A percentile compares a stretch with the other conserved stretches of the same genome.
Conservation (phyloP, 2,888 invertebrate species). For the Papilio protenor region DNA sequence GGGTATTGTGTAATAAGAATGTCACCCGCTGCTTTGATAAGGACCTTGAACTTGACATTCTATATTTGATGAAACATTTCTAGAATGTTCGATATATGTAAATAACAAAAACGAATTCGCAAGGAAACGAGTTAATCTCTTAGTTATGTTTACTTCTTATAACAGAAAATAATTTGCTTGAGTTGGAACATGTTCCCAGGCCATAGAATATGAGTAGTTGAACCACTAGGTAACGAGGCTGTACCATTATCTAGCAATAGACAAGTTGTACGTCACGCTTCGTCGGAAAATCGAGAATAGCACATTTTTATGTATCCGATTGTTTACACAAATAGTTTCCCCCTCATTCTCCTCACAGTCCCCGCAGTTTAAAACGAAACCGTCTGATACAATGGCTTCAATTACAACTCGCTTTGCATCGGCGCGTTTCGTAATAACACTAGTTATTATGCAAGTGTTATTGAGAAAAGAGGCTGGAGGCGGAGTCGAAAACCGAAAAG, state of each 20-base stretch:
- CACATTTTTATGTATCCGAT: conserved; percentile 42
- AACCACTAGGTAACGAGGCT: background rate
- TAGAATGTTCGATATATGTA: background rate
- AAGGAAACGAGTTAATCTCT: background rate
- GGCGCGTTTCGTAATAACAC: conserved; percentile 38
- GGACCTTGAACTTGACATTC: conserved; percentile 37
- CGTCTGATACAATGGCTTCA: conserved; percentile 39
- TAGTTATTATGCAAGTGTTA: conserved; percentile 44
- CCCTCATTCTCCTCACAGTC: conserved; percentile 9
- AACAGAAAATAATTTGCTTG: background rate
- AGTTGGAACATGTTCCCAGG: background rate
- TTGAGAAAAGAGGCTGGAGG: conserved; percentile 44
- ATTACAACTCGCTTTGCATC: conserved; percentile 29
- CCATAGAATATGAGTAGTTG: background rate
- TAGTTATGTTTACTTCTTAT: background rate
- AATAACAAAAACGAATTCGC: background rate
- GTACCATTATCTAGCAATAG: conserved; percentile 27
- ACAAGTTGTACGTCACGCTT: conserved; percentile 33
- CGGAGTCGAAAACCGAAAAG: conserved; percentile 62
- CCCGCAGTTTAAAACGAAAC: conserved; percentile 21
- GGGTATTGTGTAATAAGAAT: conserved; percentile 22
- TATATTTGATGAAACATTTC: conserved; percentile 18
- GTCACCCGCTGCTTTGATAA: conserved; percentile 6
- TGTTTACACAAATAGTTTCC: conserved; percentile 38
- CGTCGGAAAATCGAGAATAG: conserved; percentile 38